Conservation (phyloP, 23 tunicate genomes). For the Trididemnum miniatum region DNA sequence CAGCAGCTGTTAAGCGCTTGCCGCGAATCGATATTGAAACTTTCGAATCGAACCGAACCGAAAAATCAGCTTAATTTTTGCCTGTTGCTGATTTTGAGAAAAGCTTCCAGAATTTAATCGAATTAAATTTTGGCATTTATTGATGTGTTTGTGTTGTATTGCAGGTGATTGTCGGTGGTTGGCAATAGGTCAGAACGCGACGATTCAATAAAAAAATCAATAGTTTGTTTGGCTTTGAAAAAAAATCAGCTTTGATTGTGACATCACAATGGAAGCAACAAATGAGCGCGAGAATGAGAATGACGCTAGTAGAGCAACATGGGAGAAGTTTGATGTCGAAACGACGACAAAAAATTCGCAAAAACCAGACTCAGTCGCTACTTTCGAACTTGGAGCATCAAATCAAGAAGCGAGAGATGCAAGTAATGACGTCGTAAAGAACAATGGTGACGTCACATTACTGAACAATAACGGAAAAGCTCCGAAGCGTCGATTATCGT, state of each 20-base stretch:
- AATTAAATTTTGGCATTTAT: too few relatives aligned
- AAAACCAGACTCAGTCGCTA: slow-evolving; percentile 36
- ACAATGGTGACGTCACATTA: slow-evolving; percentile 38
- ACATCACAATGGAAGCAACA: neutral
- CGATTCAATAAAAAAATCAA: too few relatives aligned
- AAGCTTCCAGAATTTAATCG: too few relatives aligned
- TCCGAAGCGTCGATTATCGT: slow-evolving; percentile 49
- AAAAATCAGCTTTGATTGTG: neutral
- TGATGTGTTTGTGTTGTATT: too few relatives aligned
- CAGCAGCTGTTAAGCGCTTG: too few relatives aligned
- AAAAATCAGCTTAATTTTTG: too few relatives aligned
- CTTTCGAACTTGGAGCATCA: slow-evolving; percentile 20
- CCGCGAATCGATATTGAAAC: too few relatives aligned
- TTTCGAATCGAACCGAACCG: too few relatives aligned
- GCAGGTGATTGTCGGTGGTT: too few relatives aligned
- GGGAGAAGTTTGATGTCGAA: slow-evolving; percentile 44
- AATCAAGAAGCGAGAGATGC: neutral
- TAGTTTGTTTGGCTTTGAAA: too few relatives aligned
- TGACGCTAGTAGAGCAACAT: neutral
- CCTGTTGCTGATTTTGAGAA: too few relatives aligned
- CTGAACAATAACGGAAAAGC: slow-evolving; percentile 39
- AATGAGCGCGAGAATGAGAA: neutral
- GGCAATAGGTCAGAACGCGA: too few relatives aligned
- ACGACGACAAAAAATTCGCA: slow-evolving; percentile 23
- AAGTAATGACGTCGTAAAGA: neutral